These are phyloP conservation scores for Apocheima hispidaria DNA, from an alignment of 2,888 invertebrate species.

Conservation along the genomic window DNA sequence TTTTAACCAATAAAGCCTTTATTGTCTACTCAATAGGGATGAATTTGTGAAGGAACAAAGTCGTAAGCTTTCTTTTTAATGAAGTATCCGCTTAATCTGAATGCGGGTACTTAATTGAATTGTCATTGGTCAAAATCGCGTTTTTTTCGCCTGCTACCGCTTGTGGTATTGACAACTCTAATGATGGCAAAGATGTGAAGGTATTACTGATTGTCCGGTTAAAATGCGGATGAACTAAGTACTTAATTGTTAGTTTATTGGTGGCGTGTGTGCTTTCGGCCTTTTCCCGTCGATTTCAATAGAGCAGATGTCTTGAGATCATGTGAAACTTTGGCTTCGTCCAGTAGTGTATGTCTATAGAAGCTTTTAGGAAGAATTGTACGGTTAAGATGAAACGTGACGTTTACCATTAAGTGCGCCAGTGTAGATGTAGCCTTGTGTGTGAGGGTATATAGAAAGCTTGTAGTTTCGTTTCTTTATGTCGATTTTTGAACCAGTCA, in stretches of 20 bases:
- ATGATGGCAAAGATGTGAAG: constrained; percentile 26
- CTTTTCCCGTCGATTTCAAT: constrained; percentile 4
- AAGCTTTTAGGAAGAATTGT: too few relatives aligned
- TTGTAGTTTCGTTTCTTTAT: too few relatives aligned
- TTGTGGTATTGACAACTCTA: constrained; percentile 53
- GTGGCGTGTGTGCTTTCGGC: constrained; percentile 34
- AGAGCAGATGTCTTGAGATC: constrained; percentile 12
- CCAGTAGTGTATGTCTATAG: too few relatives aligned
- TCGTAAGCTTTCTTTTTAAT: constrained; percentile 47
- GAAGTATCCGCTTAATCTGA: constrained; percentile 36
- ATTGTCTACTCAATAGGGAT: constrained; percentile 30
- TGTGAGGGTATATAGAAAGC: too few relatives aligned
- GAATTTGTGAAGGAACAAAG: constrained; percentile 54
- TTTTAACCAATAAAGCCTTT: constrained; percentile 34
- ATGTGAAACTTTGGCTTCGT: too few relatives aligned
- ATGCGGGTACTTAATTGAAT: constrained; percentile 34
- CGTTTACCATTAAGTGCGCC: too few relatives aligned
- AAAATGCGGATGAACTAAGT: constrained; percentile 24
- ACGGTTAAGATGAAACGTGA: too few relatives aligned
- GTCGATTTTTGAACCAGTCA: too few relatives aligned
- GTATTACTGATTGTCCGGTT: constrained; percentile 39
- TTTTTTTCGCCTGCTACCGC: constrained; percentile 36
- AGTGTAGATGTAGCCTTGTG: too few relatives aligned
- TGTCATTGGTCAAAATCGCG: constrained; percentile 24
- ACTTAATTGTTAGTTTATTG: constrained; percentile 30